Conservation (phyloP, 2,797 vertebrate genomes). For the Scarus forsteni region DNA sequence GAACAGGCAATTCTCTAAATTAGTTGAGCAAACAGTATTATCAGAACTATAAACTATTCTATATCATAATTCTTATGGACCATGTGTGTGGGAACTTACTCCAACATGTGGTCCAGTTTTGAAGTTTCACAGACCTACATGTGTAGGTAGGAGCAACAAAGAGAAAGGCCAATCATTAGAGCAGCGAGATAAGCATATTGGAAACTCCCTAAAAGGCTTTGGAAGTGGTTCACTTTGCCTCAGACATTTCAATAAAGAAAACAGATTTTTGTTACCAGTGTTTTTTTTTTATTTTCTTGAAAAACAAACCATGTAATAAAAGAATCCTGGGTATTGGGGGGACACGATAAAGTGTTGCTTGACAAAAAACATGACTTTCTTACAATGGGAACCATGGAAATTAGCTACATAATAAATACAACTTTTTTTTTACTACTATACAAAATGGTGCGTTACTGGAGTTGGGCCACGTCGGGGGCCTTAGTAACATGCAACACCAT, state of each 20-base stretch:
- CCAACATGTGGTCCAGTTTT: not conserved
- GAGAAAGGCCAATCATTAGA: not conserved
- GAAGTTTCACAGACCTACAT: slow-evolving; percentile 2
- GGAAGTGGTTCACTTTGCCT: not conserved
- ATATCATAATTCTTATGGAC: slow-evolving; percentile 14
- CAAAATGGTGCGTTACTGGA: slow-evolving; percentile 61
- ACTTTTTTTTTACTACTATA: slow-evolving; percentile 67
- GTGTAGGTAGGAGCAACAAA: not conserved
- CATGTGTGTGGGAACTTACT: slow-evolving; percentile 33
- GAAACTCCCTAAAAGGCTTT: not conserved
- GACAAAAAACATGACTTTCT: slow-evolving; percentile 45
- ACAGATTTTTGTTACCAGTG: slow-evolving; percentile 11
- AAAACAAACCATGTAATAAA: slow-evolving; percentile 77
- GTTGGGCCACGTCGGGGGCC: slow-evolving; percentile 7
- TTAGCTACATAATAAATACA: slow-evolving; percentile 79
- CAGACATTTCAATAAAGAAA: slow-evolving; percentile 13
- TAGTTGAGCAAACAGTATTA: slow-evolving; percentile 35
- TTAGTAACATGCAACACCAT: slow-evolving; percentile 54
- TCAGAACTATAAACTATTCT: slow-evolving; percentile 2
- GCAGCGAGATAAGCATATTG: not conserved
- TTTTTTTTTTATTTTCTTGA: slow-evolving; percentile 78
- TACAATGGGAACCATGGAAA: slow-evolving; percentile 46
- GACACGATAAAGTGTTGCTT: slow-evolving; percentile 33
- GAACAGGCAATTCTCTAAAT: slow-evolving; percentile 18
- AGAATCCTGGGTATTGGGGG: slow-evolving; percentile 43